These are phyloP conservation scores for Orius insidiosus DNA, from an alignment of 1,140 invertebrate genomes.

Conservation along the genomic window DNA sequence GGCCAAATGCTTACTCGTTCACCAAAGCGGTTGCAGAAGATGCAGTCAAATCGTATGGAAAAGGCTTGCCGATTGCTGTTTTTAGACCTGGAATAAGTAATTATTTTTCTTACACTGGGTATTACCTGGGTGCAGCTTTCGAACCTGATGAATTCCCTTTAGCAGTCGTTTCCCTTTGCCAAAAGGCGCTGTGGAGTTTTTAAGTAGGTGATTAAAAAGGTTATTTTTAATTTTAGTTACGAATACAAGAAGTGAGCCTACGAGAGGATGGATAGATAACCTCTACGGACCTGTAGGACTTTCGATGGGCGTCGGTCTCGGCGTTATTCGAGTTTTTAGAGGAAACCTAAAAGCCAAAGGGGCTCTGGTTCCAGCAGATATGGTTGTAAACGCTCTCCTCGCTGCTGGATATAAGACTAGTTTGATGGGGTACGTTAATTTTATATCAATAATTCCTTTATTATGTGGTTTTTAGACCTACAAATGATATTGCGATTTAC, in stretches of 20 bases:
- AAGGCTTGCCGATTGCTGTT: constrained; percentile 38
- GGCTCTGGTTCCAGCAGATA: constrained; percentile 64
- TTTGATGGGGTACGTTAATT: constrained; percentile 9
- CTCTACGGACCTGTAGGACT: constrained; percentile 53
- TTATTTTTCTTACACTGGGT: too few species aligned
- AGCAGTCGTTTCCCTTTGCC: too few species aligned
- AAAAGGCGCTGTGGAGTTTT: too few species aligned
- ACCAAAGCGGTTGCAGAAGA: constrained; percentile 48
- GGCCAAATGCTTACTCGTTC: constrained; percentile 50
- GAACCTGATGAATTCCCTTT: too few species aligned
- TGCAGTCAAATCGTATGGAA: constrained; percentile 31
- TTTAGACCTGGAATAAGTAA: constrained; percentile 35
- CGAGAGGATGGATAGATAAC: constrained; percentile 58
- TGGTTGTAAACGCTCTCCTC: constrained; percentile 56
- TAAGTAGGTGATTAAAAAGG: too few species aligned
- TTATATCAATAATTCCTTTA: constrained; percentile 7
- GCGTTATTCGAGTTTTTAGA: constrained; percentile 39
- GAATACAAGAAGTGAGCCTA: constrained; percentile 25
- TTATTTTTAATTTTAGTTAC: constrained; percentile 24
- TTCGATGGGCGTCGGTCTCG: constrained; percentile 36
- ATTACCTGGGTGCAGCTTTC: too few species aligned
- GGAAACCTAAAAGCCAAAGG: constrained; percentile 36
- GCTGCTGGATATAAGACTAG: constrained; percentile 46
- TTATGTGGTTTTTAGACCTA: constrained; percentile 17
- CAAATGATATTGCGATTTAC: constrained; percentile 35